Evolutionary conservation across 2,797 vertebrate species (phyloP).

Genomic region (Acipenser transmontanus): DNA sequence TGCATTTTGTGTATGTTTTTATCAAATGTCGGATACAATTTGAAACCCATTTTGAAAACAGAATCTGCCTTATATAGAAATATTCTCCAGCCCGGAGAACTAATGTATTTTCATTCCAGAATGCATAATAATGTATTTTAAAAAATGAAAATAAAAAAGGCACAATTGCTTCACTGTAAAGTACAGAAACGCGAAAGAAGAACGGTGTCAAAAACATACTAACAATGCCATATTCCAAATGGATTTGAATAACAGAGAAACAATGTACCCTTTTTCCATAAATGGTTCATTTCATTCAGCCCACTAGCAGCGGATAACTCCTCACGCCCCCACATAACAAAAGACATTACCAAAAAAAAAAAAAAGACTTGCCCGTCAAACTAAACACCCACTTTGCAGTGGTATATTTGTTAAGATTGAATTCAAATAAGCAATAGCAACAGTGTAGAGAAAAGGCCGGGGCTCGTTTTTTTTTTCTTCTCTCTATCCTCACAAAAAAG

Average conservation of each 20-base stretch:
- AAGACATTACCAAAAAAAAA: not conserved
- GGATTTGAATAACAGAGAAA: constrained; percentile 7
- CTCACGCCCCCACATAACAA: constrained; percentile 12
- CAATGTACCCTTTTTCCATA: constrained; percentile 25
- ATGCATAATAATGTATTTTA: no score
- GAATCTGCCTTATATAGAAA: no score
- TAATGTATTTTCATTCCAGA: no score
- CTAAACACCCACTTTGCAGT: not conserved
- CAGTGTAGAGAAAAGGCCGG: not conserved
- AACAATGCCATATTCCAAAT: not conserved
- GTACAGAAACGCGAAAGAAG: no score
- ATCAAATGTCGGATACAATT: no score
- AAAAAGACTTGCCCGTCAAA: not conserved
- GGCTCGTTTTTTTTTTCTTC: not conserved
- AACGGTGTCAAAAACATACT: no score
- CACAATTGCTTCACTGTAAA: no score
- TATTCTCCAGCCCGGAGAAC: no score
- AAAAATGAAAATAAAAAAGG: no score
- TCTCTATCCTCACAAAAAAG: not conserved
- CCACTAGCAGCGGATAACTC: constrained; percentile 15
- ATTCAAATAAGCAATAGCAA: not conserved
- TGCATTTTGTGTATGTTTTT: no score
- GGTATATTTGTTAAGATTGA: no score
- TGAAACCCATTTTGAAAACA: no score
- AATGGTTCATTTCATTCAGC: constrained; percentile 24